A percentile compares a stretch with the other conserved stretches of the same genome.
Conservation (phyloP, 2,113 vertebrate species). For the Drymodes brunneopygia region DNA sequence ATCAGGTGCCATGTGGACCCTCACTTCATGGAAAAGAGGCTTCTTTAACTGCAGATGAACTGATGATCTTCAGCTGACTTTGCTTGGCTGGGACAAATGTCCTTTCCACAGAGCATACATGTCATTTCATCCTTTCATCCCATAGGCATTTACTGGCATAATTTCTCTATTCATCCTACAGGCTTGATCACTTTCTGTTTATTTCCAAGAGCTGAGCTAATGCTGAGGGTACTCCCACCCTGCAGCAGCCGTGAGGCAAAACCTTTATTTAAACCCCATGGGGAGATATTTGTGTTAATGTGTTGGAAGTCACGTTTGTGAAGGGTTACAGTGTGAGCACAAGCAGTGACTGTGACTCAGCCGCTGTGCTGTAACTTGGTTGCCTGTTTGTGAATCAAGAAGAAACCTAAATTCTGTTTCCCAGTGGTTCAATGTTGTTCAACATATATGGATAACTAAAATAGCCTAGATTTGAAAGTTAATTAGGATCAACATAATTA, state of each 20-base stretch:
- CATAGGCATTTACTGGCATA: neutral
- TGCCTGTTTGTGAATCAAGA: neutral
- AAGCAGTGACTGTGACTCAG: neutral
- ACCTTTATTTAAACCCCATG: neutral
- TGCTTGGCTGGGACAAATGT: neutral
- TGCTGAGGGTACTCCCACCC: neutral
- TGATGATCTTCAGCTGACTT: neutral
- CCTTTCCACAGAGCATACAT: neutral
- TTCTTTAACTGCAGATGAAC: neutral
- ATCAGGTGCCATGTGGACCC: neutral
- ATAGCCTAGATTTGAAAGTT: neutral
- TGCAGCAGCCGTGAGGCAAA: neutral
- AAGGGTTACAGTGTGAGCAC: neutral
- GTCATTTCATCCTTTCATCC: neutral
- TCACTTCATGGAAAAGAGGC: neutral
- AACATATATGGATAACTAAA: neutral
- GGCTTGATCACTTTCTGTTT: neutral
- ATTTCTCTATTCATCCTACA: neutral
- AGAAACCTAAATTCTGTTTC: neutral
- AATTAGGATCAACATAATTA: neutral
- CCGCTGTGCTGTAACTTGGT: neutral
- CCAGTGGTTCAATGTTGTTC: neutral
- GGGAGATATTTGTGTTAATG: neutral
- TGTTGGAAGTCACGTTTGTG: neutral
- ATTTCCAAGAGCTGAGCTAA: neutral